Percentiles rank a stretch among this genome's conserved stretches.
phyloP scores from a whole-genome alignment of 2,113 vertebrate genomes.

The Hymenochirus boettgeri region DNA sequence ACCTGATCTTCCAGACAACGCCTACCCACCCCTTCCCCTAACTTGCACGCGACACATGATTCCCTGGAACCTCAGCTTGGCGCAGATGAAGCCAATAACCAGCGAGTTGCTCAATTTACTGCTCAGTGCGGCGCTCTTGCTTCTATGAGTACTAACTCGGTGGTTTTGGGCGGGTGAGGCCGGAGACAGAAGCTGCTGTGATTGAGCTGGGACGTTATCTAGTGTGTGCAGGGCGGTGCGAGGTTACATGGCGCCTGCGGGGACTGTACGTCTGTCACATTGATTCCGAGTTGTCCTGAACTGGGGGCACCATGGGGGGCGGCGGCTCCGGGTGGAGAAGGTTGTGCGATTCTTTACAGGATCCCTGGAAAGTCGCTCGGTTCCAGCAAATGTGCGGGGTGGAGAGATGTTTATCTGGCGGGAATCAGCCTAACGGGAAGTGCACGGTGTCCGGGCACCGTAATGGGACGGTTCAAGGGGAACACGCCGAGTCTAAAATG shows the following conservation, averaged over 20 bases:
- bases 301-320: constrained; percentile 4
- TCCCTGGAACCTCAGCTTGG: neutral
- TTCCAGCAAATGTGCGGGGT: constrained; percentile 88
- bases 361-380: constrained; percentile 80
- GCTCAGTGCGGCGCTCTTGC: neutral
- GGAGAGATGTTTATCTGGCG: constrained; percentile 31
- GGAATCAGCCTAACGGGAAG: constrained; percentile 49
- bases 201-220: neutral
- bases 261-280: neutral
- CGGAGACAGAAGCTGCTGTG: neutral
- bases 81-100: no score
- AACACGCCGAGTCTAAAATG: constrained; percentile 41
- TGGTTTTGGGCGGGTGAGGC: neutral
- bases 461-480: constrained; percentile 59
- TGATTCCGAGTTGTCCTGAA: neutral
- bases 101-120: no score
- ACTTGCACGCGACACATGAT: neutral
- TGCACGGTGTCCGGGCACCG: neutral
- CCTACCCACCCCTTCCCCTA: neutral
- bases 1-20: neutral
- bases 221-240: neutral
- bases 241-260: neutral
- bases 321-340: constrained; percentile 47
- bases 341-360: constrained; percentile 64
- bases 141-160: no score